phyloP scores from a whole-genome alignment of 2,888 invertebrate species.

The Linnaemya vulpina region DNA sequence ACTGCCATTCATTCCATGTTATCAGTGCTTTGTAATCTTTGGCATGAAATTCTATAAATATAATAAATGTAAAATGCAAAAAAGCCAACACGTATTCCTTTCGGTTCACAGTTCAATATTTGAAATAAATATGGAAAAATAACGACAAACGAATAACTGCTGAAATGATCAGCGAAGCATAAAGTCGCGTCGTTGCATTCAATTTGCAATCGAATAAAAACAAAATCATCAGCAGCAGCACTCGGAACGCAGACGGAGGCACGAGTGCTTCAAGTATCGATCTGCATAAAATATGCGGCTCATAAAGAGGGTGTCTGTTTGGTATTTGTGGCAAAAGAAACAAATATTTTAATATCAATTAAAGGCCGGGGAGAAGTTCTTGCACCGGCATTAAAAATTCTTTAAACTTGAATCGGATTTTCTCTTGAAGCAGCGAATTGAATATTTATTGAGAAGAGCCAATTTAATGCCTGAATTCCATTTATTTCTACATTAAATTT shows the following conservation, averaged over 20 bases:
- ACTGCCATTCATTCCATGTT: slow-evolving; percentile 75
- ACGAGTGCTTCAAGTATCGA: slow-evolving; percentile 49
- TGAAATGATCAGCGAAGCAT: slow-evolving; percentile 77
- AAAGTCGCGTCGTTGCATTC: slow-evolving; percentile 74
- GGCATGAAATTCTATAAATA: slow-evolving; percentile 62
- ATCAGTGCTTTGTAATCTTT: slow-evolving; percentile 82
- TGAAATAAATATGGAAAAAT: slow-evolving; percentile 37
- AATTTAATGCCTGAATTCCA: slow-evolving; percentile 55
- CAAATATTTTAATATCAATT: background rate
- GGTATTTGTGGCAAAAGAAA: background rate
- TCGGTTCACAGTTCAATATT: slow-evolving; percentile 58
- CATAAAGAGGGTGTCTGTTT: slow-evolving; percentile 18
- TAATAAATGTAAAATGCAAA: slow-evolving; percentile 39
- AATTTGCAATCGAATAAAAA: slow-evolving; percentile 60
- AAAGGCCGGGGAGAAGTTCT: background rate
- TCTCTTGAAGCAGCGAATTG: background rate
- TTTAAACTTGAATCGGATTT: background rate
- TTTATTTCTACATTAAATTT: slow-evolving; percentile 41
- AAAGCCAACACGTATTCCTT: slow-evolving; percentile 35
- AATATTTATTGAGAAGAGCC: slow-evolving; percentile 19
- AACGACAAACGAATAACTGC: slow-evolving; percentile 66
- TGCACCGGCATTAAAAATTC: background rate
- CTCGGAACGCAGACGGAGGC: slow-evolving; percentile 13
- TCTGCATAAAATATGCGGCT: slow-evolving; percentile 38
- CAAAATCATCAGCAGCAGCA: slow-evolving; percentile 17